Percentiles rank a stretch among this genome's conserved stretches.
phyloP scores from a whole-genome alignment of 2,113 vertebrate genomes.

The Rattus rattus region DNA sequence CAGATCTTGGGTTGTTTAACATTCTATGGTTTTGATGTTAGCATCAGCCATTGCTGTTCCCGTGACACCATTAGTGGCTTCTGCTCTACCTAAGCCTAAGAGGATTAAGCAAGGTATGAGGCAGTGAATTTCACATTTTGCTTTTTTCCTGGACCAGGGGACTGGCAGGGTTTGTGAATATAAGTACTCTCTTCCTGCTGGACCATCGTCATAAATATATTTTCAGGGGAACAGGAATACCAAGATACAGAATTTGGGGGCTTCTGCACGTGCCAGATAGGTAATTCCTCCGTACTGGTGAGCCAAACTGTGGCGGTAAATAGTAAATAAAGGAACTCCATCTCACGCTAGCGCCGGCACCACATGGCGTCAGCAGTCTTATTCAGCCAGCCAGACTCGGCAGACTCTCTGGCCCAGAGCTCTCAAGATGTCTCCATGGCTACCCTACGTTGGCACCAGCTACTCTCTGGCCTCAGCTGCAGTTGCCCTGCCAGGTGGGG shows the following conservation, averaged over 20 bases:
- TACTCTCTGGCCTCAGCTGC: too few relatives aligned
- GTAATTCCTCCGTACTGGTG: too few relatives aligned
- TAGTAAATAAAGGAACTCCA: too few relatives aligned
- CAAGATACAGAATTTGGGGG: not conserved
- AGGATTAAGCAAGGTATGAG: not conserved
- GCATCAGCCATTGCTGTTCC: not conserved
- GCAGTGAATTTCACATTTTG: not conserved
- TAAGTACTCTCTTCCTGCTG: not conserved
- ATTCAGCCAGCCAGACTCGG: too few relatives aligned
- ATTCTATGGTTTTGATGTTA: not conserved
- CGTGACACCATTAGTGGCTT: not conserved
- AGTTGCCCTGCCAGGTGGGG: not conserved
- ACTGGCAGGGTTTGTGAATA: not conserved
- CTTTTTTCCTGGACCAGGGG: not conserved
- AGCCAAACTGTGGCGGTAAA: not conserved
- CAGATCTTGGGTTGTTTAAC: not conserved
- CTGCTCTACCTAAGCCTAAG: not conserved
- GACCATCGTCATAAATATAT: not conserved
- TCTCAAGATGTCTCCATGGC: too few relatives aligned
- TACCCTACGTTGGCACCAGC: too few relatives aligned
- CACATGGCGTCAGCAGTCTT: too few relatives aligned
- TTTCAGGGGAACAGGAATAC: not conserved
- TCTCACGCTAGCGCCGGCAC: too few relatives aligned
- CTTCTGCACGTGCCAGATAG: not conserved
- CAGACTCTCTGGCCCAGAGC: too few relatives aligned